Conservation (phyloP, 2,797 vertebrate species). For the Alcedo atthis region DNA sequence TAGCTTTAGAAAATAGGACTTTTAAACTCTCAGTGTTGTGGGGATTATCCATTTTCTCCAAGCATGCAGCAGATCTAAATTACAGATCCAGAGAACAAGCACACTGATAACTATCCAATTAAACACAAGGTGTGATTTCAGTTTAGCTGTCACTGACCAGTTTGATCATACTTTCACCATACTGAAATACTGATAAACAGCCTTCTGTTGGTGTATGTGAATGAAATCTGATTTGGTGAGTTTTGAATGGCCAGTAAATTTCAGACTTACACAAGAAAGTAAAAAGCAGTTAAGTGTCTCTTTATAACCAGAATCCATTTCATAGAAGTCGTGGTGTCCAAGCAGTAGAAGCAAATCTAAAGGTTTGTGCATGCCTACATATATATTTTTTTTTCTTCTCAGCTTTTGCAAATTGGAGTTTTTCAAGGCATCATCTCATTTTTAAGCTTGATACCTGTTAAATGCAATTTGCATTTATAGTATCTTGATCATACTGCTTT, state of each 20-base stretch:
- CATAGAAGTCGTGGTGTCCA: slow-evolving; percentile 56
- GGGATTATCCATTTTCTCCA: neutral
- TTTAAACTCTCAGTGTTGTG: neutral
- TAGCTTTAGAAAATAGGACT: neutral
- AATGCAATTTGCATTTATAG: slow-evolving; percentile 52
- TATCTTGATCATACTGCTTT: neutral
- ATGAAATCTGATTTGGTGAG: neutral
- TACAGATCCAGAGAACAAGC: neutral
- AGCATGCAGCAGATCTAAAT: neutral
- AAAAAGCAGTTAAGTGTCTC: slow-evolving; percentile 52
- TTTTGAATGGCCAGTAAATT: slow-evolving; percentile 16
- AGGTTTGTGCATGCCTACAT: slow-evolving; percentile 59
- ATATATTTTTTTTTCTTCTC: neutral
- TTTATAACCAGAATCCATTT: slow-evolving; percentile 62
- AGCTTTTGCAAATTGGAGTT: slow-evolving; percentile 33
- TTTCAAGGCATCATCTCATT: neutral
- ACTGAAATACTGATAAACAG: slow-evolving; percentile 13
- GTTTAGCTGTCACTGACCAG: neutral
- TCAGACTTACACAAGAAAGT: neutral
- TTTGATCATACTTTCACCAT: neutral
- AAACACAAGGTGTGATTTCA: neutral
- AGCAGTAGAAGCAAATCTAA: slow-evolving; percentile 61
- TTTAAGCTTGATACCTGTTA: slow-evolving; percentile 11
- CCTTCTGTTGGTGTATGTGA: neutral
- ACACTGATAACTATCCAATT: neutral